phyloP scores from a whole-genome alignment of 2,797 vertebrate genomes.

The Triplophysa yarkandensis region DNA sequence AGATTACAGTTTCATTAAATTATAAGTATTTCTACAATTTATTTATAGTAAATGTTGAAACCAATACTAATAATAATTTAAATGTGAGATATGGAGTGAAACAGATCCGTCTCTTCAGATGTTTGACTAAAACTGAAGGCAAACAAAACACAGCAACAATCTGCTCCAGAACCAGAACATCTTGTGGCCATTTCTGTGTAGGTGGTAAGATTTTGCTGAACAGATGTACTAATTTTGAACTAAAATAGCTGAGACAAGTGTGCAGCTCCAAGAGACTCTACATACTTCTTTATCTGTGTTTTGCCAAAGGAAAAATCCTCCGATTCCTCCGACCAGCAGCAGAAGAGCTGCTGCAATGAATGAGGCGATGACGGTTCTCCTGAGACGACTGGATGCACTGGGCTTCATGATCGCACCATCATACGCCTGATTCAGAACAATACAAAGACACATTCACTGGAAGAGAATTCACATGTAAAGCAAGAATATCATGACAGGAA shows the following conservation, averaged over 20 bases:
- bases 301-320: slow-evolving; percentile 90
- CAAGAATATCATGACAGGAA: no score
- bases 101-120: no score
- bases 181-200: background rate
- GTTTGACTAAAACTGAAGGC: no score
- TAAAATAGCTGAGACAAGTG: background rate
- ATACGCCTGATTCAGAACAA: slow-evolving; percentile 72
- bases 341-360: slow-evolving; percentile 78
- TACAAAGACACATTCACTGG: background rate
- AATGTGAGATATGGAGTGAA: background rate
- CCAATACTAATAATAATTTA: no score
- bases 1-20: no score
- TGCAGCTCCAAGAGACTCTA: slow-evolving; percentile 53
- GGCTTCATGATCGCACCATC: slow-evolving; percentile 56
- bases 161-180: background rate
- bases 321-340: slow-evolving; percentile 85
- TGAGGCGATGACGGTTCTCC: slow-evolving; percentile 80
- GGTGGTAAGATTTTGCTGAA: background rate
- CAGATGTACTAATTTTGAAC: background rate
- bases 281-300: slow-evolving; percentile 85
- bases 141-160: background rate
- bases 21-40: no score
- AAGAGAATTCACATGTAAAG: background rate
- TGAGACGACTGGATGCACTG: slow-evolving; percentile 68
- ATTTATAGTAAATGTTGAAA: no score